Evolutionary conservation across 2,797 vertebrate genomes (phyloP).

Genomic region (Sebastes minor): DNA sequence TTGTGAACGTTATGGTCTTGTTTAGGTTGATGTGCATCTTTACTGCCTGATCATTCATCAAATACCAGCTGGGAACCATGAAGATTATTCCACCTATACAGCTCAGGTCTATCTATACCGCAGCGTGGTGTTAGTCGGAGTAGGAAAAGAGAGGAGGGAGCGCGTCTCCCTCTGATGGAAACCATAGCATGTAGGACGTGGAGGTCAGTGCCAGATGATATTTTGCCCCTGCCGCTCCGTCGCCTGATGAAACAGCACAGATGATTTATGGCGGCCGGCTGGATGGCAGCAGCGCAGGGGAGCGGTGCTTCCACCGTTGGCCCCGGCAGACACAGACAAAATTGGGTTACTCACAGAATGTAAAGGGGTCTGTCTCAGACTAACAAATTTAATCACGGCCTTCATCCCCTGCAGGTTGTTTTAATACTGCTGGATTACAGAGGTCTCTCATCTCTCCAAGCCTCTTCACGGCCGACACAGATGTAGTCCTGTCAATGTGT

Average conservation of each 20-base stretch:
- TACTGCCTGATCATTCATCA: neutral
- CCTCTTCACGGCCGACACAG: slow-evolving; percentile 30
- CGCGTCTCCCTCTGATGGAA: slow-evolving; percentile 36
- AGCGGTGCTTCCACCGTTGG: slow-evolving; percentile 42
- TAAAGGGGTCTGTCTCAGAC: slow-evolving; percentile 74
- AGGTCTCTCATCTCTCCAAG: slow-evolving; percentile 51
- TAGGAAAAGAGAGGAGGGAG: neutral
- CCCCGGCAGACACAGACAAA: slow-evolving; percentile 51
- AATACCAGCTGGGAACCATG: neutral
- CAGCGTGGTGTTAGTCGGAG: neutral
- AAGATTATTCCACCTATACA: neutral
- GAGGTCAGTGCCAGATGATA: slow-evolving; percentile 66
- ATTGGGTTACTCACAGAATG: slow-evolving; percentile 67
- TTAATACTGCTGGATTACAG: slow-evolving; percentile 73
- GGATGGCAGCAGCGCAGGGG: slow-evolving; percentile 58
- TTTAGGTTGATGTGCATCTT: neutral
- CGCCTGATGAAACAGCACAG: slow-evolving; percentile 65
- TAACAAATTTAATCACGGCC: slow-evolving; percentile 77
- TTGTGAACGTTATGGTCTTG: neutral
- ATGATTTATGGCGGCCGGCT: slow-evolving; percentile 77
- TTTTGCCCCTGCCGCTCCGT: slow-evolving; percentile 61
- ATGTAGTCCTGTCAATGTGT: slow-evolving; percentile 1
- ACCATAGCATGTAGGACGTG: slow-evolving; percentile 63
- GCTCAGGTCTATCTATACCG: neutral
- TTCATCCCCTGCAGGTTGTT: slow-evolving; percentile 73